These are phyloP conservation scores for Zosterops pallidus DNA, from an alignment of 2,113 vertebrate species.

Conservation along the genomic window DNA sequence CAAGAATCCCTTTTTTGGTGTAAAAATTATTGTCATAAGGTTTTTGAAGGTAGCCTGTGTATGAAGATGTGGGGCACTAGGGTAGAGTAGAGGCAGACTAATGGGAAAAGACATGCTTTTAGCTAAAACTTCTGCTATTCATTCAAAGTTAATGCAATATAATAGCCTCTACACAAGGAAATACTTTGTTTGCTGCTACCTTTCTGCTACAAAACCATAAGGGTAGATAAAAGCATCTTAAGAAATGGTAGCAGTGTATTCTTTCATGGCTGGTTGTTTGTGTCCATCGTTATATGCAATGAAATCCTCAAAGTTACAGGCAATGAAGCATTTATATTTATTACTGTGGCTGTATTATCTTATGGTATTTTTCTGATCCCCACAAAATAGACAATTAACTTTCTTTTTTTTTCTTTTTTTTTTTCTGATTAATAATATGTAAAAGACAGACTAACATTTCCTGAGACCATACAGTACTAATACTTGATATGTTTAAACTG, in stretches of 20 bases:
- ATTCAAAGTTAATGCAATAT: background rate
- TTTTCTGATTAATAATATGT: background rate
- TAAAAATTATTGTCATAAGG: background rate
- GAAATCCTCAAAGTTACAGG: background rate
- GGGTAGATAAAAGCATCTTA: background rate
- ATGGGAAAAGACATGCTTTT: background rate
- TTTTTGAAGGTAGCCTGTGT: background rate
- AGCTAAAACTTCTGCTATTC: background rate
- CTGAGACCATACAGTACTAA: background rate
- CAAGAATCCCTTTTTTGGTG: background rate
- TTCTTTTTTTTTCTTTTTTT: background rate
- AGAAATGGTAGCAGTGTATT: background rate
- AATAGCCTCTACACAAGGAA: background rate
- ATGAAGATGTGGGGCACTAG: background rate
- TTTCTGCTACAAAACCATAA: background rate
- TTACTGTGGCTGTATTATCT: background rate
- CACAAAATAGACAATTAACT: background rate
- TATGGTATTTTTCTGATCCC: background rate
- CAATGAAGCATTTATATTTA: constrained; percentile 2
- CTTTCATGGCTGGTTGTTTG: background rate
- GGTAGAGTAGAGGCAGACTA: background rate
- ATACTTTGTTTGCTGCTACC: background rate
- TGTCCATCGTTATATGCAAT: background rate
- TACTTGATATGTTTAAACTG: background rate
- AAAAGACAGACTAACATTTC: background rate